phyloP scores from a whole-genome alignment of 2,888 invertebrate species.

The Fragum fragum region DNA sequence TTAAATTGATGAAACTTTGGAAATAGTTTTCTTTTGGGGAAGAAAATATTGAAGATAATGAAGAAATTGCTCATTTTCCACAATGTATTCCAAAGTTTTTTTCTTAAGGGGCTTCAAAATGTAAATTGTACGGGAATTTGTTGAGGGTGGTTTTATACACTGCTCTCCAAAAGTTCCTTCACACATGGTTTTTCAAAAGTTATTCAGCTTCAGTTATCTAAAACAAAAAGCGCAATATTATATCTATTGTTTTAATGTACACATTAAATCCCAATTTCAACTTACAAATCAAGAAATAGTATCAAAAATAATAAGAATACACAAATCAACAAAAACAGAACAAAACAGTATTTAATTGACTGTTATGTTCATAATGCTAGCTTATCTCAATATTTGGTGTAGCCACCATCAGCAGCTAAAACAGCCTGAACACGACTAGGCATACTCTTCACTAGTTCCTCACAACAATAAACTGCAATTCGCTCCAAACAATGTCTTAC shows the following conservation, averaged over 20 bases:
- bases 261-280: not conserved
- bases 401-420: not conserved
- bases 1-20: too few species aligned
- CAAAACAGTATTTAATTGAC: not conserved
- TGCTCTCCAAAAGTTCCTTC: constrained; percentile 17
- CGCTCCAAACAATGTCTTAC: not conserved
- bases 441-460: constrained; percentile 5
- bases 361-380: not conserved
- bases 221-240: not conserved
- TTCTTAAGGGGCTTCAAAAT: too few species aligned
- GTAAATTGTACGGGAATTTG: too few species aligned
- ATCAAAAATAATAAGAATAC: not conserved
- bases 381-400: constrained; percentile 1
- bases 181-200: not conserved
- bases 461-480: not conserved
- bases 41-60: too few species aligned
- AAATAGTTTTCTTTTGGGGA: too few species aligned
- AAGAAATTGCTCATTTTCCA: too few species aligned
- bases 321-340: not conserved
- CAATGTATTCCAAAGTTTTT: too few species aligned
- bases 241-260: not conserved
- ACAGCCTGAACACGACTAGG: constrained; percentile 10
- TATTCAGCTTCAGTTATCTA: not conserved
- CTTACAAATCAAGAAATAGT: not conserved
- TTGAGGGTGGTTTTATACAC: too few species aligned